A percentile compares a stretch with the other conserved stretches of the same genome.
These are phyloP conservation scores for Cantharis rufa DNA, from an alignment of 2,888 invertebrate species.

Conservation along the genomic window DNA sequence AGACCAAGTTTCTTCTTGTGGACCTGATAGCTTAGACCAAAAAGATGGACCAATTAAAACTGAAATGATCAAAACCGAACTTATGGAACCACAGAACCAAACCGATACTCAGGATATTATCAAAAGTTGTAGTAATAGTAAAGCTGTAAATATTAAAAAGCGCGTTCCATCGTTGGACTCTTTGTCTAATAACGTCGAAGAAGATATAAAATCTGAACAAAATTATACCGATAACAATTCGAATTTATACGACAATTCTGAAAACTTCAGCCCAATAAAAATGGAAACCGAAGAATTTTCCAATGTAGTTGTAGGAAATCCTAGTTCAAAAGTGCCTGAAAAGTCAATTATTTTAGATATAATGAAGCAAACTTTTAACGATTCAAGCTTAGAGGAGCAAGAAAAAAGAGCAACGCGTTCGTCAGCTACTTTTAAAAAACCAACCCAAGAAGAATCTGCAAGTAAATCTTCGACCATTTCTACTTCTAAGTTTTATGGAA, in stretches of 20 bases:
- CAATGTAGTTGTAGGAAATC: slow-evolving; percentile 34
- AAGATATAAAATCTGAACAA: slow-evolving; percentile 11
- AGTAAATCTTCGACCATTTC: slow-evolving; percentile 1
- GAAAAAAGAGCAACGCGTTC: slow-evolving; percentile 36
- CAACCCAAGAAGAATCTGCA: not conserved
- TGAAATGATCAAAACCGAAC: slow-evolving; percentile 27
- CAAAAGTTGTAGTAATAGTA: slow-evolving; percentile 24
- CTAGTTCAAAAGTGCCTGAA: slow-evolving; percentile 59
- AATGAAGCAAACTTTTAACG: slow-evolving; percentile 63
- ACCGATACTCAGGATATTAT: slow-evolving; percentile 25
- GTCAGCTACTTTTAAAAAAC: slow-evolving; percentile 26
- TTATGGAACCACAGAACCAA: slow-evolving; percentile 14
- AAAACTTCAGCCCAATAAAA: slow-evolving; percentile 7
- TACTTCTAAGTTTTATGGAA: slow-evolving; percentile 27
- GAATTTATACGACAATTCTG: slow-evolving; percentile 41
- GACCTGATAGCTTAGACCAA: slow-evolving; percentile 44
- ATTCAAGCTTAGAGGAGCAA: slow-evolving; percentile 37
- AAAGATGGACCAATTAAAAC: slow-evolving; percentile 15
- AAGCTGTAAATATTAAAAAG: slow-evolving; percentile 28
- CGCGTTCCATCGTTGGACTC: slow-evolving; percentile 30
- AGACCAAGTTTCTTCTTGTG: slow-evolving; percentile 55
- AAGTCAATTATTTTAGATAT: slow-evolving; percentile 60
- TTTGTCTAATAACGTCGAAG: slow-evolving; percentile 10
- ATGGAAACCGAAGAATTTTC: slow-evolving; percentile 6
- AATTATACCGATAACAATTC: slow-evolving; percentile 47